phyloP scores from a whole-genome alignment of 2,888 invertebrate species.

The Meteorus colon region DNA sequence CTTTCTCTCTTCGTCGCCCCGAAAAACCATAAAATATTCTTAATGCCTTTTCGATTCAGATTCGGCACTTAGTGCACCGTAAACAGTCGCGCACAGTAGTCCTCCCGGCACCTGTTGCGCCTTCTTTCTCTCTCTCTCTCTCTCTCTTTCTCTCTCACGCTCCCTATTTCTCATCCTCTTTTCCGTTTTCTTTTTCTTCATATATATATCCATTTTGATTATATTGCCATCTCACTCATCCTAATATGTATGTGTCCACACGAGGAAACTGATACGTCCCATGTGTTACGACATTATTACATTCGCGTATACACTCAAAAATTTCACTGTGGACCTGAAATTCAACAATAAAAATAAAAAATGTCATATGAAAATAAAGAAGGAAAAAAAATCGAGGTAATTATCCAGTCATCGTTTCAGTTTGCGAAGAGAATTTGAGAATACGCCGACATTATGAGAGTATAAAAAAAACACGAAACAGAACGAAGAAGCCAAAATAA shows the following conservation, averaged over 20 bases:
- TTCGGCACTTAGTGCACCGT: conserved; percentile 57
- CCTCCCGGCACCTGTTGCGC: conserved; percentile 14
- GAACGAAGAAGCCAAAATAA: conserved; percentile 13
- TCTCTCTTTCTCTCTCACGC: not conserved
- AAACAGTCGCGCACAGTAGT: conserved; percentile 40
- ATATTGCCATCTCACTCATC: not conserved
- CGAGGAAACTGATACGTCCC: conserved; percentile 12
- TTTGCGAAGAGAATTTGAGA: conserved; percentile 40
- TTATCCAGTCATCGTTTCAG: conserved; percentile 51
- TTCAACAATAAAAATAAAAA: not conserved
- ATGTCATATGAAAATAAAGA: not conserved
- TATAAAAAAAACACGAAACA: not conserved
- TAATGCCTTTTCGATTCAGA: conserved; percentile 67
- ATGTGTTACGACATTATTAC: not conserved
- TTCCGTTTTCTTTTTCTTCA: conserved; percentile 21
- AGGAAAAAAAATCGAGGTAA: conserved; percentile 40
- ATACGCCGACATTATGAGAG: conserved; percentile 38
- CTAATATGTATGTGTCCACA: not conserved
- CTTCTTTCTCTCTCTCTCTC: not conserved
- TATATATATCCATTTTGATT: conserved; percentile 25
- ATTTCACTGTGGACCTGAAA: not conserved
- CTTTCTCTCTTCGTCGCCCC: conserved; percentile 48
- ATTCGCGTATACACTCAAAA: not conserved
- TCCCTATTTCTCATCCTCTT: not conserved
- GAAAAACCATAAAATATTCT: conserved; percentile 66